Conservation (phyloP, 1,140 invertebrate species). For the Oedothorax gibbosus region DNA sequence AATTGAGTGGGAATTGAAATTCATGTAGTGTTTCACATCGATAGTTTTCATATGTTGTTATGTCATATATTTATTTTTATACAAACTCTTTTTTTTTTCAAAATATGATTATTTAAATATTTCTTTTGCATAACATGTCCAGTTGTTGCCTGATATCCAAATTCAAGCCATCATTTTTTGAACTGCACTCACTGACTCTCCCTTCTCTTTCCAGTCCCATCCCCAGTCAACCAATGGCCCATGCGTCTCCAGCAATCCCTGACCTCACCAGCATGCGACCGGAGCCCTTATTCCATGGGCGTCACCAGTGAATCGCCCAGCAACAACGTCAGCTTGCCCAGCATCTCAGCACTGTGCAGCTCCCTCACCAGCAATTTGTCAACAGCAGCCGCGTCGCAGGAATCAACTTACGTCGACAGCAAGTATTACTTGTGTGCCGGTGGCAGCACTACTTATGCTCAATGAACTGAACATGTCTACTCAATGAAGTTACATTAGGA, state of each 20-base stretch:
- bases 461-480: not conserved
- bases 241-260: slow-evolving; percentile 8
- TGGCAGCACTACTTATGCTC: slow-evolving; percentile 26
- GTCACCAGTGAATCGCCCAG: not conserved
- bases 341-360: slow-evolving; percentile 40
- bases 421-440: slow-evolving; percentile 39
- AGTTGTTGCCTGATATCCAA: too few species aligned
- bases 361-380: slow-evolving; percentile 19
- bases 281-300: not conserved
- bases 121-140: too few species aligned
- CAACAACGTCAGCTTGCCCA: slow-evolving; percentile 28
- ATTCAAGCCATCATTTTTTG: too few species aligned
- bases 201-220: not conserved
- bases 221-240: slow-evolving; percentile 15
- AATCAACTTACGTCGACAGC: slow-evolving; percentile 16
- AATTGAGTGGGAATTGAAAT: too few species aligned
- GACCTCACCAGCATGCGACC: slow-evolving; percentile 29
- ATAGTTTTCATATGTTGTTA: too few species aligned
- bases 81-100: too few species aligned
- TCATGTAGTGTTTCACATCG: too few species aligned
- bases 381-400: not conserved
- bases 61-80: too few species aligned
- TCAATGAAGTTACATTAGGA: too few species aligned
- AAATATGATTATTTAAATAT: too few species aligned
- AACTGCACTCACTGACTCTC: too few species aligned